A percentile compares a stretch with the other conserved stretches of the same genome.
Evolutionary conservation across 2,113 vertebrate genomes (phyloP).

Genomic region (Cottus gobio): DNA sequence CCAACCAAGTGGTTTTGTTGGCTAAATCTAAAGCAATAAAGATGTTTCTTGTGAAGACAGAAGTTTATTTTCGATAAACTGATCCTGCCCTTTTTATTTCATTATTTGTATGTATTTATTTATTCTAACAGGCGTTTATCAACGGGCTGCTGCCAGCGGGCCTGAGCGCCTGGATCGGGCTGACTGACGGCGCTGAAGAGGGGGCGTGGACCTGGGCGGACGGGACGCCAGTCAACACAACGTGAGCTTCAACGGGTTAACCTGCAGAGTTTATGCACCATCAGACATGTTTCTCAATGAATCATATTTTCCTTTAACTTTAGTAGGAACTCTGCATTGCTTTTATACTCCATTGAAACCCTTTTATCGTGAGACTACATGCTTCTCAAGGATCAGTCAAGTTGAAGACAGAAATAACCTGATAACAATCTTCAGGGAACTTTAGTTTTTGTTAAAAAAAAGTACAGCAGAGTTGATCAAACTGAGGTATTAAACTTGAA

Average conservation of each 20-base stretch:
- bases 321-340: neutral
- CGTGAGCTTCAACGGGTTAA: slow-evolving; percentile 26
- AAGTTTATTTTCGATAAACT: too few species aligned
- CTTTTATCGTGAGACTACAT: too few species aligned
- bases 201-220: slow-evolving; percentile 67
- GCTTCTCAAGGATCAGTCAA: too few species aligned
- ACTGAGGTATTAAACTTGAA: neutral
- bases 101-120: too few species aligned
- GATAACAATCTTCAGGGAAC: too few species aligned
- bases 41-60: too few species aligned
- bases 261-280: neutral
- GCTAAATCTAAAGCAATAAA: too few species aligned
- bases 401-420: too few species aligned
- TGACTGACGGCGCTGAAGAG: slow-evolving; percentile 41
- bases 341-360: neutral
- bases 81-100: too few species aligned
- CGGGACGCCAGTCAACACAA: slow-evolving; percentile 6
- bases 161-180: slow-evolving; percentile 56
- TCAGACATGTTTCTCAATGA: neutral
- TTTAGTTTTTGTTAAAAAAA: too few species aligned
- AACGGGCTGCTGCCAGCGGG: fast-evolving
- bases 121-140: slow-evolving; percentile 42
- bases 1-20: too few species aligned
- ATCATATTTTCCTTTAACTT: neutral
- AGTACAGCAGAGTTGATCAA: too few species aligned